phyloP scores from a whole-genome alignment of 1,140 invertebrate species.

The Brachionus koreanus region DNA sequence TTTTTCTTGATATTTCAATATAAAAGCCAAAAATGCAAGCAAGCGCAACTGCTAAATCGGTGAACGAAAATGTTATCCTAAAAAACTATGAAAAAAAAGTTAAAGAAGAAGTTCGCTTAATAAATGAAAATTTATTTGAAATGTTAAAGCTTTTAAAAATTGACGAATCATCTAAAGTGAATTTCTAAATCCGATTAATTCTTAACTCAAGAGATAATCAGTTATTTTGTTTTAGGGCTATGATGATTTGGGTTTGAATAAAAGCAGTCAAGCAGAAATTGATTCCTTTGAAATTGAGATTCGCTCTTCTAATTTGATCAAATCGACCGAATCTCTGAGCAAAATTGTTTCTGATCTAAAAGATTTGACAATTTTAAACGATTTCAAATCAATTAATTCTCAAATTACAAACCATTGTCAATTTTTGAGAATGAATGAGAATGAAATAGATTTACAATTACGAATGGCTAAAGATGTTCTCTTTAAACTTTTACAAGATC shows the following conservation, averaged over 20 bases:
- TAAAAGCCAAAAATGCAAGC: not conserved
- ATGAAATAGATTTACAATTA: conserved; percentile 23
- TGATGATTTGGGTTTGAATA: conserved; percentile 18
- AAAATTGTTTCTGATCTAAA: conserved; percentile 42
- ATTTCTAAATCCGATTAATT: not conserved
- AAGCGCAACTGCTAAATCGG: not conserved
- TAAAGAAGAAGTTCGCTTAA: conserved; percentile 40
- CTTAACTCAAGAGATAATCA: not conserved
- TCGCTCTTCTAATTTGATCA: conserved; percentile 24
- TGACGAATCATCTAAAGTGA: conserved; percentile 22
- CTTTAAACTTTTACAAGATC: conserved; percentile 10
- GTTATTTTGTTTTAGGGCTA: not conserved
- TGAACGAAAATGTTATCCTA: conserved; percentile 11
- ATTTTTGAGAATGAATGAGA: conserved; percentile 17
- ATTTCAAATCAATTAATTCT: conserved; percentile 44
- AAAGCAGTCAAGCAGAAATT: conserved; percentile 17
- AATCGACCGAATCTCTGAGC: conserved; percentile 33
- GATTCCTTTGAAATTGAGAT: conserved; percentile 41
- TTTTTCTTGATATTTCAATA: not conserved
- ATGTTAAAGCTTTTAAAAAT: conserved; percentile 31
- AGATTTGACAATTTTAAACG: conserved; percentile 38
- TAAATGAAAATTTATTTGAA: conserved; percentile 35
- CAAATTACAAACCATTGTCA: conserved; percentile 33
- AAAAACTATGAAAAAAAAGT: conserved; percentile 42
- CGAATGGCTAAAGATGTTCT: conserved; percentile 38